These are phyloP conservation scores for Malacoctenus gilli DNA, from an alignment of 2,797 vertebrate genomes.

Conservation along the genomic window DNA sequence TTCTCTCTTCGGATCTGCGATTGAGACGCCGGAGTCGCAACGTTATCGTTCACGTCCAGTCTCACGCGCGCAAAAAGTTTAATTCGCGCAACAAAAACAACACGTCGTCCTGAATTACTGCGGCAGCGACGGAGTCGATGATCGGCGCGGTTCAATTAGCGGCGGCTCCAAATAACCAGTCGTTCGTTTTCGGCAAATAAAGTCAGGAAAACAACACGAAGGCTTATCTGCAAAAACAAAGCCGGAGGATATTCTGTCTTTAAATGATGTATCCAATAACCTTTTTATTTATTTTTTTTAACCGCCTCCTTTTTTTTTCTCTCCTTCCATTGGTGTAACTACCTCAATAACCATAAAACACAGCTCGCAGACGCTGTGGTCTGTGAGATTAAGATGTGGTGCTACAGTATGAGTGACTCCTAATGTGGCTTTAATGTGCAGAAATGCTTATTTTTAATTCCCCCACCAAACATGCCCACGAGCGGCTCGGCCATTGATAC, in stretches of 20 bases:
- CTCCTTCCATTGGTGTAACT: conserved; percentile 23
- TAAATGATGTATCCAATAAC: conserved; percentile 42
- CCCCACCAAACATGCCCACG: conserved; percentile 4
- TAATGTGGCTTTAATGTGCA: conserved; percentile 20
- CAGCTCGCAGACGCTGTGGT: conserved; percentile 32
- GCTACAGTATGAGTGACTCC: conserved; percentile 3
- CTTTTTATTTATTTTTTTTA: conserved; percentile 25
- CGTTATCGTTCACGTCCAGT: no score
- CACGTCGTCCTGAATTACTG: neutral
- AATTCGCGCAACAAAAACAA: neutral
- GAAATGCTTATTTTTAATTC: conserved; percentile 12
- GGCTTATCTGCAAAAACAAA: conserved; percentile 5
- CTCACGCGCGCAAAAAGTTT: no score
- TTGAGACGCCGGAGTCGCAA: no score
- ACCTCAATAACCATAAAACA: conserved; percentile 46
- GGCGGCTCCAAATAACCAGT: neutral
- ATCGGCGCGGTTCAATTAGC: neutral
- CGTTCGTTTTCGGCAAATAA: conserved; percentile 5
- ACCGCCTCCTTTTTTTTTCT: neutral
- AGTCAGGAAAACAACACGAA: conserved; percentile 18
- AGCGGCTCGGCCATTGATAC: conserved; percentile 3
- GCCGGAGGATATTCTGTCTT: conserved; percentile 19
- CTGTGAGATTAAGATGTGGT: conserved; percentile 32
- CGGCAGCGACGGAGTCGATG: neutral
- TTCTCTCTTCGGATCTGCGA: no score